A percentile compares a stretch with the other conserved stretches of the same genome.
Conservation (phyloP, 1,140 invertebrate genomes). For the Drosophila leontia region DNA sequence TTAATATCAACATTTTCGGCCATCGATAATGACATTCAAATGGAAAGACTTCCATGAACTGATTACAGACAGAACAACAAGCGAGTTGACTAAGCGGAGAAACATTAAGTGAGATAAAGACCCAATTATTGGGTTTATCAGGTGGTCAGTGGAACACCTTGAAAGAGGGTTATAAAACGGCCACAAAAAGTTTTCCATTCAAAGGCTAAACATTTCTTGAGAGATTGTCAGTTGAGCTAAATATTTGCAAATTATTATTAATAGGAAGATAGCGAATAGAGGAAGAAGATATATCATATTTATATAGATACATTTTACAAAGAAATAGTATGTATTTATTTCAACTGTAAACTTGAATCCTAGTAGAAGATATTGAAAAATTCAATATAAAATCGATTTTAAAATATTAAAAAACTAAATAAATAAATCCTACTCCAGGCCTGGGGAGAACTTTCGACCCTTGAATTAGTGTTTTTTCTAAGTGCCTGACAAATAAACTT, state of each 20-base stretch:
- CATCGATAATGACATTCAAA: conserved; percentile 44
- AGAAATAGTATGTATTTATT: too few relatives aligned
- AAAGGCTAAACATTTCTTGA: background rate
- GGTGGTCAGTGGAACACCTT: conserved; percentile 5
- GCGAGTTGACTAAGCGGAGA: conserved; percentile 24
- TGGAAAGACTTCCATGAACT: conserved; percentile 32
- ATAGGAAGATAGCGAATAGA: background rate
- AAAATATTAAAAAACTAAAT: too few relatives aligned
- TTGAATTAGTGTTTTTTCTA: background rate
- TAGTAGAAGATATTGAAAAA: too few relatives aligned
- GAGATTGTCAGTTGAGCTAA: background rate
- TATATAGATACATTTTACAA: too few relatives aligned
- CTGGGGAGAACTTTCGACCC: background rate
- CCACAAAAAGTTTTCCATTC: conserved; percentile 1
- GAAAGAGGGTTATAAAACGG: background rate
- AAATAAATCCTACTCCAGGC: too few relatives aligned
- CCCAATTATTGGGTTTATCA: conserved; percentile 27
- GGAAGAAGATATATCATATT: background rate
- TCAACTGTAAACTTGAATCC: too few relatives aligned
- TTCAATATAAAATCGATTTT: too few relatives aligned
- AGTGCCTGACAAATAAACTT: background rate
- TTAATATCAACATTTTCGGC: conserved; percentile 8
- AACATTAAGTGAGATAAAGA: conserved; percentile 19
- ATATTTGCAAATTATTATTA: too few relatives aligned
- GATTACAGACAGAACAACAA: conserved; percentile 30